phyloP scores from a whole-genome alignment of 2,113 vertebrate species.

The Sprattus sprattus region DNA sequence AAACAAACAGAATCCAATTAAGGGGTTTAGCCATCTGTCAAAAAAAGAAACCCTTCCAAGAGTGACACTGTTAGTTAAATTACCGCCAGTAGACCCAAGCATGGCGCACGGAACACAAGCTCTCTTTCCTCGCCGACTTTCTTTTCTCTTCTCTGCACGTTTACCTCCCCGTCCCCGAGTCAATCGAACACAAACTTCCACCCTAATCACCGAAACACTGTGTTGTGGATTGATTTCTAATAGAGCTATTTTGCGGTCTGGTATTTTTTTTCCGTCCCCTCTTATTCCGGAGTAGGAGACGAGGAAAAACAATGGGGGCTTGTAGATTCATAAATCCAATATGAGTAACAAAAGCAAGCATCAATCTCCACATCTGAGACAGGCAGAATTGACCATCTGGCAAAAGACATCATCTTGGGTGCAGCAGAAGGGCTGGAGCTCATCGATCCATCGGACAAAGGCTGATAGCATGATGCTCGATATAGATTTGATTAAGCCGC shows the following conservation, averaged over 20 bases:
- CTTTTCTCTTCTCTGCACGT: conserved; percentile 18
- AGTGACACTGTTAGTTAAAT: conserved; percentile 42
- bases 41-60: conserved; percentile 33
- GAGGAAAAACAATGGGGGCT: conserved; percentile 17
- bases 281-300: not conserved
- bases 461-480: conserved; percentile 31
- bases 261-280: conserved; percentile 3
- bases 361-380: conserved; percentile 39
- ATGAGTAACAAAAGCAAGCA: conserved; percentile 42
- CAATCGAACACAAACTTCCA: conserved; percentile 40
- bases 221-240: not conserved
- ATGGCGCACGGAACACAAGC: not conserved
- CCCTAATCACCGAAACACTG: conserved; percentile 32
- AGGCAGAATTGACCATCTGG: conserved; percentile 41
- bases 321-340: conserved; percentile 34
- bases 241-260: not conserved
- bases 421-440: conserved; percentile 31
- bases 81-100: conserved; percentile 29
- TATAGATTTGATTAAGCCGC: conserved; percentile 33
- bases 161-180: conserved; percentile 36
- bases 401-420: conserved; percentile 44
- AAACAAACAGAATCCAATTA: conserved; percentile 37
- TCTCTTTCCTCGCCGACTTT: not conserved
- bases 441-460: conserved; percentile 26
- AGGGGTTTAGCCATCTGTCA: conserved; percentile 48